phyloP scores from a whole-genome alignment of 1,140 invertebrate genomes.

The Drosophila biarmipes region DNA sequence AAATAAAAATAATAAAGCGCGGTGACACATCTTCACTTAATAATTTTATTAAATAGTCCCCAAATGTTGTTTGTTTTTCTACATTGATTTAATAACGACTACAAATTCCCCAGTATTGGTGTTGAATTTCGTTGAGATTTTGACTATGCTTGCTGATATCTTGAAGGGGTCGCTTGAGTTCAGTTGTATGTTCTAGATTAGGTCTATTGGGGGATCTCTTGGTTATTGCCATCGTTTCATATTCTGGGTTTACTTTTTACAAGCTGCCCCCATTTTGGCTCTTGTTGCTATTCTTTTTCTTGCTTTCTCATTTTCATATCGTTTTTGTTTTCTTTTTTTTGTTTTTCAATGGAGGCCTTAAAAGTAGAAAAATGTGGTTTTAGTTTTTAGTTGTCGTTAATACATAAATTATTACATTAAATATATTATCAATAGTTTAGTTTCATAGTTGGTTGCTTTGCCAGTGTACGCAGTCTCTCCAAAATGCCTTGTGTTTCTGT shows the following conservation, averaged over 20 bases:
- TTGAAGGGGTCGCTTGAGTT: slow-evolving; percentile 29
- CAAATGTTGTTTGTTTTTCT: slow-evolving; percentile 44
- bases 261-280: slow-evolving; percentile 41
- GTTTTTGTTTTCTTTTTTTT: slow-evolving; percentile 16
- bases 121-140: slow-evolving; percentile 36
- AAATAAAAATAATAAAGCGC: neutral
- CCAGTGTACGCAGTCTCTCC: slow-evolving; percentile 73
- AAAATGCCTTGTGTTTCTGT: slow-evolving; percentile 66
- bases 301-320: neutral
- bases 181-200: slow-evolving; percentile 38
- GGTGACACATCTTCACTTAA: slow-evolving; percentile 36
- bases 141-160: slow-evolving; percentile 40
- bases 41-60: slow-evolving; percentile 66
- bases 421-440: slow-evolving; percentile 79
- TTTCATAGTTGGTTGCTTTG: slow-evolving; percentile 77
- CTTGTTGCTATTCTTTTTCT: slow-evolving; percentile 30
- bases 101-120: slow-evolving; percentile 49
- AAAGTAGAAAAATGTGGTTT: slow-evolving; percentile 58
- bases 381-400: slow-evolving; percentile 73
- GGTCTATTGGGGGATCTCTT: slow-evolving; percentile 47
- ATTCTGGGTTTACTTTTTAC: slow-evolving; percentile 34
- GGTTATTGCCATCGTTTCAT: slow-evolving; percentile 41
- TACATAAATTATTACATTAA: slow-evolving; percentile 81
- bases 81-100: slow-evolving; percentile 59
- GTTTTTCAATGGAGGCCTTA: slow-evolving; percentile 51